These are phyloP conservation scores for Drosophila varians DNA, from an alignment of 1,140 invertebrate species.

Conservation along the genomic window DNA sequence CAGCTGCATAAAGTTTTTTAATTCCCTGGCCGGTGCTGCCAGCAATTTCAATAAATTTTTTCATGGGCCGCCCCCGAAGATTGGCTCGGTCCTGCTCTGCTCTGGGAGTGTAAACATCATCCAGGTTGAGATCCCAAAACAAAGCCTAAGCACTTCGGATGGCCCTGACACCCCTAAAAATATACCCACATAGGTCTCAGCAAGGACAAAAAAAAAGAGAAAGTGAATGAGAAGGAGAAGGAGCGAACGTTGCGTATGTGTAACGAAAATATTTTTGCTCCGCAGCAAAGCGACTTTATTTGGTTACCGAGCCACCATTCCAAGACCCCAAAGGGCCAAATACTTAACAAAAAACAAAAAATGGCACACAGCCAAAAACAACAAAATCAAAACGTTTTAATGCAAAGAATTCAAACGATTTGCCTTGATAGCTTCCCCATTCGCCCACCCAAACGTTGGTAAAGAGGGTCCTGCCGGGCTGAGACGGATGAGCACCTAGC, in stretches of 20 bases:
- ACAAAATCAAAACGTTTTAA: constrained; percentile 77
- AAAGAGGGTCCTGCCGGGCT: constrained; percentile 24
- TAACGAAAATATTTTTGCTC: constrained; percentile 73
- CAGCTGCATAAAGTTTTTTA: constrained; percentile 58
- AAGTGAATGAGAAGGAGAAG: constrained; percentile 37
- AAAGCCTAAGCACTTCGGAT: constrained; percentile 34
- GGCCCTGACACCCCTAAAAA: constrained; percentile 20
- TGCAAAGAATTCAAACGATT: constrained; percentile 72
- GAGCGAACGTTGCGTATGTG: constrained; percentile 58
- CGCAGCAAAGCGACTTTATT: constrained; percentile 74
- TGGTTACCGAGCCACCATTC: constrained; percentile 70
- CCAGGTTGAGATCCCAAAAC: constrained; percentile 36
- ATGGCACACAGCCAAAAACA: constrained; percentile 60
- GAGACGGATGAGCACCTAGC: constrained; percentile 7
- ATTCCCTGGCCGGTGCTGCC: constrained; percentile 18
- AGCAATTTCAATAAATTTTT: constrained; percentile 22
- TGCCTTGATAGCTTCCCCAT: constrained; percentile 51
- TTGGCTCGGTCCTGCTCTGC: constrained; percentile 12
- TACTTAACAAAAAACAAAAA: constrained; percentile 19
- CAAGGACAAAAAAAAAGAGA: too few species aligned
- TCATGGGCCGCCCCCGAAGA: constrained; percentile 6
- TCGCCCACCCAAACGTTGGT: constrained; percentile 5
- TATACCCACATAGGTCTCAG: constrained; percentile 10
- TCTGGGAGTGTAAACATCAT: constrained; percentile 40
- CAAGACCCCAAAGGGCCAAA: constrained; percentile 29